phyloP scores from a whole-genome alignment of 1,140 invertebrate species.

The Bombus pascuorum region DNA sequence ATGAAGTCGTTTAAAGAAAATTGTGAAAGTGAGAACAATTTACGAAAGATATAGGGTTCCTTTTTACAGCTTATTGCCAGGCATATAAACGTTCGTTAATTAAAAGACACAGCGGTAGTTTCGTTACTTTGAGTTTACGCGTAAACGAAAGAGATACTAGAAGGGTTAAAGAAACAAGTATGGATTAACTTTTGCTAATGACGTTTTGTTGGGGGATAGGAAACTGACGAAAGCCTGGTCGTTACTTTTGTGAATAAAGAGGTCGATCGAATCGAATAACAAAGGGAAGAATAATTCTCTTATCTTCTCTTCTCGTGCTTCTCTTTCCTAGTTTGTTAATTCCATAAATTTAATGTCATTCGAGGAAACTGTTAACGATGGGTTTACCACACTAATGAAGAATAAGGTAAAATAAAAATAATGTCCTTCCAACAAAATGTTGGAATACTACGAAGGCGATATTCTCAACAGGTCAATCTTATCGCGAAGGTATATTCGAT shows the following conservation, averaged over 20 bases:
- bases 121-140: conserved; percentile 18
- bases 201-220: conserved; percentile 1
- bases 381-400: too few relatives aligned
- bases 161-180: background rate
- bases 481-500: conserved; percentile 14
- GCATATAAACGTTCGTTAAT: background rate
- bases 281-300: background rate
- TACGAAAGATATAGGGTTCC: too few relatives aligned
- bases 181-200: conserved; percentile 10
- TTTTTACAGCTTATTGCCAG: too few relatives aligned
- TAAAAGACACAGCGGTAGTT: background rate
- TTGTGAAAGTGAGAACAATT: background rate
- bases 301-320: background rate
- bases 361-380: background rate
- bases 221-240: background rate
- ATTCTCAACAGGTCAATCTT: conserved; percentile 45
- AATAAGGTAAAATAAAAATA: too few relatives aligned
- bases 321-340: too few relatives aligned
- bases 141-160: background rate
- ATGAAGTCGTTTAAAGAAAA: background rate
- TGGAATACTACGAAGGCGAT: background rate
- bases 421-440: too few relatives aligned
- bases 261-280: background rate
- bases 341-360: background rate
- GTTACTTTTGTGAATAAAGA: background rate